Evolutionary conservation across 2,888 invertebrate species (phyloP), one percentile per base, ranked within the genome.

Genomic region (Pycnomerus fuliginosus): DNA sequence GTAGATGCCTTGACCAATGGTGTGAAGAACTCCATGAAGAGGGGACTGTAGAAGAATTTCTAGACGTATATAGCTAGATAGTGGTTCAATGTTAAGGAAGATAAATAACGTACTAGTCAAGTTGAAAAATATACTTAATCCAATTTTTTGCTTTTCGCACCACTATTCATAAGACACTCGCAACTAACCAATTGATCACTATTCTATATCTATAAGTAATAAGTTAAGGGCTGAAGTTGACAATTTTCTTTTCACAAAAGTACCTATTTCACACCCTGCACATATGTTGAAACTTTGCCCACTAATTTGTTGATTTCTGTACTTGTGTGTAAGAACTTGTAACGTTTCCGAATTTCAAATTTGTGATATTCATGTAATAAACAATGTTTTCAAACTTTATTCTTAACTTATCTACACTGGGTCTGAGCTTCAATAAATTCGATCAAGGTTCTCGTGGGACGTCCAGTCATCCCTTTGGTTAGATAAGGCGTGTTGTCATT

Each of bases 381-480:
- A n/a, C n/a, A n/a, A n/a, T n/a, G n/a, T n/a, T n/a, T n/a, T n/a
- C n/a, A n/a, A n/a, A n/a, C n/a, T n/a, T n/a, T n/a, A n/a, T n/a
- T n/a, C n/a, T n/a, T n/a, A n/a, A n/a, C n/a, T n/a, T n/a, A n/a
- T n/a, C n/a, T n/a, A n/a, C n/a, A n/a, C n/a, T n/a, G n/a, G n/a
- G n/a, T n/a, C n/a, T 73, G 55, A 28, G 63, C 55, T 44, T 70
- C 67, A 41, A 80, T 64, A 50, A 83, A 79, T 55, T 82, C 76
- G 29, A 82, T 75, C 15, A 83, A 61, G 1, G 83, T 83, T 55
- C 83, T 73, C 0, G 80, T 80, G n/a, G 83, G 83, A 36, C 82
- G 70, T 7, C 83, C 84, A 22, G 79, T 74, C 80, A 83, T 80
- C 32, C 86, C 86, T 58, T 77, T 74, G 11, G 74, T 64, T 14